phyloP scores from a whole-genome alignment of 2,888 invertebrate species.

The Tiphia femorata region DNA sequence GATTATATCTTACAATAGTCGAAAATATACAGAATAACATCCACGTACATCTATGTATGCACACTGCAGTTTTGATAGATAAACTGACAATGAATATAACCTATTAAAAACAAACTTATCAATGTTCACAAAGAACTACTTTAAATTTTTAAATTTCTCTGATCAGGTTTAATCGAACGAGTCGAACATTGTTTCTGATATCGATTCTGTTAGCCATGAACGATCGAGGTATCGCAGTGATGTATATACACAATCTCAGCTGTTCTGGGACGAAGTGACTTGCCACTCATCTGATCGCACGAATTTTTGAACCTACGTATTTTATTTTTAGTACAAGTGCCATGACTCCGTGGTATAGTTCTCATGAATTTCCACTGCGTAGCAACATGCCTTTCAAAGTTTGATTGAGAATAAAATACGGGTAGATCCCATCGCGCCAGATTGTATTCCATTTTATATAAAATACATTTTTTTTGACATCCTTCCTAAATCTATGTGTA shows the following conservation, averaged over 20 bases:
- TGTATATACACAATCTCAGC: slow-evolving; percentile 47
- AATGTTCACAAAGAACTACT: no score
- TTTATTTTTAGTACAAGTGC: slow-evolving; percentile 58
- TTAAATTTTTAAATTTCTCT: no score
- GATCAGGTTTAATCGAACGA: no score
- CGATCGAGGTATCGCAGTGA: not conserved
- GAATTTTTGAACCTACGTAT: slow-evolving; percentile 40
- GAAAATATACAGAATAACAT: no score
- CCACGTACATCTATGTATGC: no score
- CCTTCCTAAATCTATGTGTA: slow-evolving; percentile 17
- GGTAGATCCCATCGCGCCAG: slow-evolving; percentile 13
- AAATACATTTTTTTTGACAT: slow-evolving; percentile 18
- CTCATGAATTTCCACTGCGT: slow-evolving; percentile 47
- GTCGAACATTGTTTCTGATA: no score
- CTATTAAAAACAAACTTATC: no score
- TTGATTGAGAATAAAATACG: slow-evolving; percentile 39
- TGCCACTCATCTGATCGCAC: slow-evolving; percentile 29
- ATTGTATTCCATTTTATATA: not conserved
- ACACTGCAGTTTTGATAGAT: no score
- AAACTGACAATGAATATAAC: no score
- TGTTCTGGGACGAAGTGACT: slow-evolving; percentile 34
- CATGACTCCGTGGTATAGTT: slow-evolving; percentile 47
- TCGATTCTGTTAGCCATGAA: no score
- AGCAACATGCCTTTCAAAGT: slow-evolving; percentile 41
- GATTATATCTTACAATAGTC: no score